These are phyloP conservation scores for Tuberolachnus salignus DNA, from an alignment of 2,888 invertebrate species.

Conservation along the genomic window DNA sequence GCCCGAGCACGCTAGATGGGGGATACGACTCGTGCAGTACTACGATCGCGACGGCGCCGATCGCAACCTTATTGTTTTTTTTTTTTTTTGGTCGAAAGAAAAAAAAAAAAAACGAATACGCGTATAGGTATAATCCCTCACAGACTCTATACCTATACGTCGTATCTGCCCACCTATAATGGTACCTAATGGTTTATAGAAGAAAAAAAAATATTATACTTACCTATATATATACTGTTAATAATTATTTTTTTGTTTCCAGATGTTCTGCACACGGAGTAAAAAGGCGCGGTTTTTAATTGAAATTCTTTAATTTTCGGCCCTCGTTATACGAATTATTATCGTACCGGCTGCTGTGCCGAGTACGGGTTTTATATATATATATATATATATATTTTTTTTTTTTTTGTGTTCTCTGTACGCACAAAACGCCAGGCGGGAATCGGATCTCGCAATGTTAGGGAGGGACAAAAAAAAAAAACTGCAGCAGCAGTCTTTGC, in stretches of 20 bases:
- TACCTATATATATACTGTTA: not conserved
- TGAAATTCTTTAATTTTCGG: constrained; percentile 54
- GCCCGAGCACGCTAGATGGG: constrained; percentile 1
- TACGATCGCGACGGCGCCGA: not conserved
- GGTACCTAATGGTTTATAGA: too few species aligned
- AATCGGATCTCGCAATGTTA: not conserved
- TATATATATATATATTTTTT: too few species aligned
- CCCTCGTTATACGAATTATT: constrained; percentile 6
- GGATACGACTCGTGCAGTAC: not conserved
- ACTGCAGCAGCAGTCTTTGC: too few species aligned
- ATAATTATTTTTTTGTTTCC: constrained; percentile 10
- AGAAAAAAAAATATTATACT: not conserved
- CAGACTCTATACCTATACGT: too few species aligned
- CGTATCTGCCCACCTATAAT: too few species aligned
- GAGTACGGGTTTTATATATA: too few species aligned
- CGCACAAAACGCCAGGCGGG: constrained; percentile 13
- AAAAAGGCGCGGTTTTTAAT: constrained; percentile 56
- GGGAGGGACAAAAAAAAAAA: too few species aligned
- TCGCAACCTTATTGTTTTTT: constrained; percentile 37
- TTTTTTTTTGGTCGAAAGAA: constrained; percentile 26
- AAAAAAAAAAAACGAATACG: constrained; percentile 7
- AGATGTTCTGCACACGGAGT: constrained; percentile 51
- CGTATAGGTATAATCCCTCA: too few species aligned
- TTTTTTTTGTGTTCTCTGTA: too few species aligned
- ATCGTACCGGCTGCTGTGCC: too few species aligned